Evolutionary conservation across 2,888 invertebrate species (phyloP), one percentile per base, ranked within the genome.

Genomic region (Cyclophora albipunctata): DNA sequence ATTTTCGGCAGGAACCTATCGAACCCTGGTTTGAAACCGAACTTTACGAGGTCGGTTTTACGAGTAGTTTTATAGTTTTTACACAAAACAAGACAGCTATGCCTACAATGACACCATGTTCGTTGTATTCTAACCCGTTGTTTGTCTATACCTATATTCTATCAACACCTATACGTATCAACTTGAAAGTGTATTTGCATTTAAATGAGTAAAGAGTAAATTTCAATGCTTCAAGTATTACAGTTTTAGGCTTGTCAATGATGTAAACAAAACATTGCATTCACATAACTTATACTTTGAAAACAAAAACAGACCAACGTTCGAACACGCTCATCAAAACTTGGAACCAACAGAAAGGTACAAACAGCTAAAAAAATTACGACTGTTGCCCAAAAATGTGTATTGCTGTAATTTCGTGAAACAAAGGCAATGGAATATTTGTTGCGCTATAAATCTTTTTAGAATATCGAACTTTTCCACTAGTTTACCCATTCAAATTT

Each of bases 401-500:
- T 37, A 54, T 52, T 51, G 58, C 51, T 52, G 49, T 50, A 54
- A 52, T 53, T 46, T 37, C 48, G 50, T 46, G 5, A 4, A 37
- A 57, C 60, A 63, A 60, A 58, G 60, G 58, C 50, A 55, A 49
- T 45, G 51, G 51, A 51, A 50, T 50, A 55, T 50, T 52, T 47
- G 35, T 43, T 34, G 34, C 45, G 57, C 58, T 55, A 62, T 66
- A 65, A 66, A 65, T 65, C 47, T 49, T 40, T 51, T 5, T 37
- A 50, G 46, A 48, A 51, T 46, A 51, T 37, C 58, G 56, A 57
- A 63, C 60, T 61, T 66, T 64, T 58, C 45, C 54, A 41, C 49
- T 67, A 67, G 58, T 67, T 67, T 57, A 37, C 20, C 60, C 63
- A 63, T 70, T 67, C 58, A 54, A 59, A 67, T 66, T 70, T 67